Evolutionary conservation across 2,888 invertebrate genomes (phyloP).

Genomic region (Fissipunctia ypsillon): DNA sequence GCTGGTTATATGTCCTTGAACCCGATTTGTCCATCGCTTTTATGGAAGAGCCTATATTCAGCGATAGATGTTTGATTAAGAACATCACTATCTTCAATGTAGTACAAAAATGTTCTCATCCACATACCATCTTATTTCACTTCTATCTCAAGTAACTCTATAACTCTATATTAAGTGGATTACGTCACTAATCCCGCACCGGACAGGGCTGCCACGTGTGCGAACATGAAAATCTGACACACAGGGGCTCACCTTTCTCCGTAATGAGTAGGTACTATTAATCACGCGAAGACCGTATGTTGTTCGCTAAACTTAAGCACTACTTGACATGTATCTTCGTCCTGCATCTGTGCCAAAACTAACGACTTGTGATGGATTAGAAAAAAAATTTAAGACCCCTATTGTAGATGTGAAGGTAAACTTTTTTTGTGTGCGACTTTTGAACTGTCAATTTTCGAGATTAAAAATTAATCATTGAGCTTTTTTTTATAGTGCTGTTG

Average conservation of each 20-base stretch:
- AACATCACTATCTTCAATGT: not conserved
- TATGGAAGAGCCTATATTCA: not conserved
- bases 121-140: slow-evolving; percentile 9
- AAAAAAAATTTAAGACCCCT: slow-evolving; percentile 66
- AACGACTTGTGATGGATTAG: slow-evolving; percentile 76
- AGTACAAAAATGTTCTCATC: not conserved
- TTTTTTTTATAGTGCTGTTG: not conserved
- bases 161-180: slow-evolving; percentile 50
- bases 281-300: slow-evolving; percentile 75
- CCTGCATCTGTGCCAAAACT: slow-evolving; percentile 86
- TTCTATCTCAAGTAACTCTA: slow-evolving; percentile 16
- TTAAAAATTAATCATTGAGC: slow-evolving; percentile 24
- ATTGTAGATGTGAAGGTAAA: slow-evolving; percentile 12
- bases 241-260: slow-evolving; percentile 77
- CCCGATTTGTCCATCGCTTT: not conserved
- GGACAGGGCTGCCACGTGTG: slow-evolving; percentile 70
- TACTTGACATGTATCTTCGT: slow-evolving; percentile 78
- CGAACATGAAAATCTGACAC: slow-evolving; percentile 82
- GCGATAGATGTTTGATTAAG: no score
- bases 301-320: slow-evolving; percentile 72
- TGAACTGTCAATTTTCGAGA: slow-evolving; percentile 27
- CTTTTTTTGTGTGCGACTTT: slow-evolving; percentile 54
- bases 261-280: slow-evolving; percentile 86
- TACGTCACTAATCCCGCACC: slow-evolving; percentile 59
- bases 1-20: no score